Conservation (phyloP, 2,888 invertebrate genomes). For the Drosophila kanekoi region DNA sequence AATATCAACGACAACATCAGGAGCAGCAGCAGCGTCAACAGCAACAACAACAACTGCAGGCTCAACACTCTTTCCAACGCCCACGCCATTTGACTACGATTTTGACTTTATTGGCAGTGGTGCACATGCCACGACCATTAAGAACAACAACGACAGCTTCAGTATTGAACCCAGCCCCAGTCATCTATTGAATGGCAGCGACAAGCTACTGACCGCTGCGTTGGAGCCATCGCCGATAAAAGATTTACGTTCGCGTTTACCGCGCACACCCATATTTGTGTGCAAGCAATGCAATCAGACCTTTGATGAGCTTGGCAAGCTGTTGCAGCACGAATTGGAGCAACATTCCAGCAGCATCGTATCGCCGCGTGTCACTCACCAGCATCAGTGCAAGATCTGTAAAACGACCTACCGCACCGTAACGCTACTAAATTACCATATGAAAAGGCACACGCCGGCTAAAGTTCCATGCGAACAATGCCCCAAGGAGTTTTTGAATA, state of each 20-base stretch:
- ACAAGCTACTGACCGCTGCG: slow-evolving; percentile 52
- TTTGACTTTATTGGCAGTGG: slow-evolving; percentile 51
- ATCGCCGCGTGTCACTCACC: slow-evolving; percentile 30
- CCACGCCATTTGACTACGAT: slow-evolving; percentile 62
- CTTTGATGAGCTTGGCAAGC: slow-evolving; percentile 60
- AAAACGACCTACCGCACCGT: slow-evolving; percentile 69
- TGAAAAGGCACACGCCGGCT: slow-evolving; percentile 66
- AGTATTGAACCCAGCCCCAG: slow-evolving; percentile 14
- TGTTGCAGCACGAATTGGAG: slow-evolving; percentile 57
- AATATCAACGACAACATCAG: neutral
- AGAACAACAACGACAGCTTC: slow-evolving; percentile 30
- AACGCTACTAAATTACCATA: slow-evolving; percentile 71
- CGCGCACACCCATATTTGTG: slow-evolving; percentile 47
- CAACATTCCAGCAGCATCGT: slow-evolving; percentile 48
- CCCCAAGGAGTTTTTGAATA: slow-evolving; percentile 55
- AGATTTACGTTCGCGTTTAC: slow-evolving; percentile 30
- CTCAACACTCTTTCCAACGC: slow-evolving; percentile 53
- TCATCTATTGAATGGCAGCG: slow-evolving; percentile 56
- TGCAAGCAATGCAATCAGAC: slow-evolving; percentile 65
- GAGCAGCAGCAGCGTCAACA: neutral
- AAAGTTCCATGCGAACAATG: slow-evolving; percentile 62
- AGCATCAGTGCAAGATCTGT: slow-evolving; percentile 73
- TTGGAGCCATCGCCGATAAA: slow-evolving; percentile 50
- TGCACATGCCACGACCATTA: slow-evolving; percentile 10
- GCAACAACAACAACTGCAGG: slow-evolving; percentile 12